Conservation (phyloP, 2,113 vertebrate genomes). For the Strigops habroptila region DNA sequence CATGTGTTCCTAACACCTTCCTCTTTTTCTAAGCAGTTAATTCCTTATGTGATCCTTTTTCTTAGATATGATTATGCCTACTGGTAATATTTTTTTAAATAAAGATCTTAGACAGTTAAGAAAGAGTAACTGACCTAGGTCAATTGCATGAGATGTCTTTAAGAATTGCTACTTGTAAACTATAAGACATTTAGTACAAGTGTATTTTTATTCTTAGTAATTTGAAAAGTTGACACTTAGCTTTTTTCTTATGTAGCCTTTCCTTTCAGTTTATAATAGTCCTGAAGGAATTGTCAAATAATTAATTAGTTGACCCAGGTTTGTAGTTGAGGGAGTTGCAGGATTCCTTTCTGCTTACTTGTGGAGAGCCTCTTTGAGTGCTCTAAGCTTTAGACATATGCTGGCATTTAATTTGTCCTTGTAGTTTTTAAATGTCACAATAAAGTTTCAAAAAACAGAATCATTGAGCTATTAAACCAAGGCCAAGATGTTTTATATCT, state of each 20-base stretch:
- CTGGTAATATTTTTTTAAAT: not conserved
- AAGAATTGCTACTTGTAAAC: slow-evolving; percentile 46
- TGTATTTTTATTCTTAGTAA: slow-evolving; percentile 62
- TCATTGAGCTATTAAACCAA: slow-evolving; percentile 86
- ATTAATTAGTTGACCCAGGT: slow-evolving; percentile 93
- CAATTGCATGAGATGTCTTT: not conserved
- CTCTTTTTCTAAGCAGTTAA: not conserved
- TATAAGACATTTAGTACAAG: slow-evolving; percentile 47
- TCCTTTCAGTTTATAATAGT: slow-evolving; percentile 78
- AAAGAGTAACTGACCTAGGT: slow-evolving; percentile 20
- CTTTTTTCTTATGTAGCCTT: slow-evolving; percentile 58
- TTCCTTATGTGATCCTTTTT: not conserved
- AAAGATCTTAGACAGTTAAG: not conserved
- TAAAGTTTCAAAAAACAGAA: slow-evolving; percentile 98
- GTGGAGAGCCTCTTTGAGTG: slow-evolving; percentile 80
- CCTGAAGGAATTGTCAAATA: slow-evolving; percentile 85
- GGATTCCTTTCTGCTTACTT: slow-evolving; percentile 85
- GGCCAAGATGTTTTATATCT: slow-evolving; percentile 93
- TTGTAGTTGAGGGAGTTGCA: slow-evolving; percentile 82
- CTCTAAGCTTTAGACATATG: slow-evolving; percentile 86
- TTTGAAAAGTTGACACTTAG: slow-evolving; percentile 70
- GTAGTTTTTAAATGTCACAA: slow-evolving; percentile 86
- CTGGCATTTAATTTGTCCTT: slow-evolving; percentile 93
- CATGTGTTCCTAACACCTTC: not conserved
- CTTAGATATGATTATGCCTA: not conserved